Conservation (phyloP, 2,888 invertebrate genomes). For the Euspilapteryx auroguttella region DNA sequence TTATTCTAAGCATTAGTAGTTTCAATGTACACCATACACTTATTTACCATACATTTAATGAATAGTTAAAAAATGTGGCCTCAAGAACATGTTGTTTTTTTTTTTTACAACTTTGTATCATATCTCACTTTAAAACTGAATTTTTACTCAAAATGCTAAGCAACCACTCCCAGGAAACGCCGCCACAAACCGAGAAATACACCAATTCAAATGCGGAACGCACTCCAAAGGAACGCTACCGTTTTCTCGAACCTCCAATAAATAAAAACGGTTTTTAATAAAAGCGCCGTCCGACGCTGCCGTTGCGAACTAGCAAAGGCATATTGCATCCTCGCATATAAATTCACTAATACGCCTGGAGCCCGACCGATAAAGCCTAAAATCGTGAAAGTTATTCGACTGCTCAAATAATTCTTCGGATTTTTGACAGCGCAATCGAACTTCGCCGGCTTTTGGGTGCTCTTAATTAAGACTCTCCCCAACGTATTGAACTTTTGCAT, state of each 20-base stretch:
- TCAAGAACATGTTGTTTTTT: no score
- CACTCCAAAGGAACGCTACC: no score
- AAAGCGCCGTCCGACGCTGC: conserved; percentile 33
- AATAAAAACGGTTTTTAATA: conserved; percentile 55
- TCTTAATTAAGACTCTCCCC: conserved; percentile 44
- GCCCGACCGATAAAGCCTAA: conserved; percentile 54
- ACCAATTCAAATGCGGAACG: no score
- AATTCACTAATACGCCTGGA: conserved; percentile 58
- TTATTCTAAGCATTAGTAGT: no score
- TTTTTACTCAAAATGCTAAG: no score
- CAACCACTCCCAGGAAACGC: no score
- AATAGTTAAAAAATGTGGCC: no score
- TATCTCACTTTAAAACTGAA: no score
- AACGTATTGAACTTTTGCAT: conserved; percentile 20
- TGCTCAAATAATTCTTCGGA: conserved; percentile 56
- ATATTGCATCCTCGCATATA: conserved; percentile 49
- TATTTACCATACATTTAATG: no score
- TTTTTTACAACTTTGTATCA: no score
- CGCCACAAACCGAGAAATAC: no score
- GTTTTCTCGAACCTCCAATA: conserved; percentile 36
- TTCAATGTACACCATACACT: no score
- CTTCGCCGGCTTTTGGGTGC: conserved; percentile 35
- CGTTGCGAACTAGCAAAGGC: conserved; percentile 24
- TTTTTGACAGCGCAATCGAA: conserved; percentile 62
- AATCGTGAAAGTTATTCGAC: conserved; percentile 54